Conservation (phyloP, 2,888 invertebrate genomes). For the Tolmerus cingulatus region DNA sequence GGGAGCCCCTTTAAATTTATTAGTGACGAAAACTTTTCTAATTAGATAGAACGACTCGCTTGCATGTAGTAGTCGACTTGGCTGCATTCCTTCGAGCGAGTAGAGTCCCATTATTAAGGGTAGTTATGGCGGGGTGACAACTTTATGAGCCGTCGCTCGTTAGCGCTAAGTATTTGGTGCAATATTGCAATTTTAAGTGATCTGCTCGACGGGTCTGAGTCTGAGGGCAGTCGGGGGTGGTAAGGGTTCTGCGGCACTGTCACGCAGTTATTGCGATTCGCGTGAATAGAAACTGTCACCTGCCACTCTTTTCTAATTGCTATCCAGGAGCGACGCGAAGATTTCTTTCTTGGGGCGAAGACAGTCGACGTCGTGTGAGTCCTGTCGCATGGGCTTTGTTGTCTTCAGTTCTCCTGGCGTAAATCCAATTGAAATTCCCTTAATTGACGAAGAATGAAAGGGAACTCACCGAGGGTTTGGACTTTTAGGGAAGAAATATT, state of each 20-base stretch:
- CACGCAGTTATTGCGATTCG: not conserved
- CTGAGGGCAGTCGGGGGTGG: not conserved
- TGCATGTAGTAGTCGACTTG: not conserved
- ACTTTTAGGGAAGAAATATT: not conserved
- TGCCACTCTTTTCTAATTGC: not conserved
- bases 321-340: not conserved
- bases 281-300: not conserved
- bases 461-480: not conserved
- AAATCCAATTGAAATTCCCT: not conserved
- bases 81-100: not conserved
- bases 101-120: constrained; percentile 5
- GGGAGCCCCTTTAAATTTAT: constrained; percentile 17
- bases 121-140: not conserved
- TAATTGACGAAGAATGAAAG: not conserved
- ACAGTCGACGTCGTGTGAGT: not conserved
- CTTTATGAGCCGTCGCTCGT: constrained; percentile 1
- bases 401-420: not conserved
- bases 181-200: constrained; percentile 30
- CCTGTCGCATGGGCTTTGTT: not conserved
- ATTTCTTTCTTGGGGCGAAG: not conserved
- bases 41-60: not conserved
- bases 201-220: not conserved
- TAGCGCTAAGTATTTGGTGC: constrained; percentile 15
- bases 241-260: not conserved
- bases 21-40: constrained; percentile 35